Percentiles rank a stretch among this genome's conserved stretches.
These are phyloP conservation scores for Periophthalmodon schlosseri DNA, from an alignment of 2,113 vertebrate genomes.

Conservation along the genomic window DNA sequence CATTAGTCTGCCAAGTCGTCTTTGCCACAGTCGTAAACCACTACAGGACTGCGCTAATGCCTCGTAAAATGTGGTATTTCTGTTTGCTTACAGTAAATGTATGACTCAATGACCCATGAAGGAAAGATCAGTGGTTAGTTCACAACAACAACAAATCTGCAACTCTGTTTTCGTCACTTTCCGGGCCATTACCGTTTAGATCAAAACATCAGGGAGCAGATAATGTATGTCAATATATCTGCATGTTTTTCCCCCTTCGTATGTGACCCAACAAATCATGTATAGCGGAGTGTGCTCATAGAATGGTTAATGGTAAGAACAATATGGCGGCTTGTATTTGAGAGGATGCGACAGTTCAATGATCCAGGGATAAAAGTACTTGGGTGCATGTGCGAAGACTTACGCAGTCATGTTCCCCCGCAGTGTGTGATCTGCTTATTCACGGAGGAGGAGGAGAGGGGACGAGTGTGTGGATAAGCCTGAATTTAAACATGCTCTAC, in stretches of 20 bases:
- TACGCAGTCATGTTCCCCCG: neutral
- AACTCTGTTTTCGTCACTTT: constrained; percentile 40
- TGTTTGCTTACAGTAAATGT: constrained; percentile 1
- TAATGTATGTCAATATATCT: constrained; percentile 19
- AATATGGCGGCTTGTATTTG: constrained; percentile 32
- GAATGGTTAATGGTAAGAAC: constrained; percentile 35
- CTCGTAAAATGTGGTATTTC: neutral
- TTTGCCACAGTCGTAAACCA: neutral
- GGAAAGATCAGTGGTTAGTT: neutral
- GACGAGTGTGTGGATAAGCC: neutral
- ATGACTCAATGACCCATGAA: neutral
- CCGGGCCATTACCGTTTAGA: constrained; percentile 48
- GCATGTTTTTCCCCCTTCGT: constrained; percentile 10
- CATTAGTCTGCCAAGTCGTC: neutral
- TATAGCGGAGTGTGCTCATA: constrained; percentile 12
- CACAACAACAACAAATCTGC: neutral
- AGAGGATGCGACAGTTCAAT: constrained; percentile 21
- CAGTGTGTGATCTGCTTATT: constrained; percentile 6
- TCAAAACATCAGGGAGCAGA: constrained; percentile 27
- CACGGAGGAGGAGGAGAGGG: neutral
- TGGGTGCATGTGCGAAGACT: constrained; percentile 7
- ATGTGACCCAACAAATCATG: constrained; percentile 19
- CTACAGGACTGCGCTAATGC: neutral
- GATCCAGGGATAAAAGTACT: constrained; percentile 22
- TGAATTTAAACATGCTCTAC: neutral